Evolutionary conservation across 2,888 invertebrate genomes (phyloP), one percentile per base, ranked within the genome.

Genomic region (Agrochola macilenta): DNA sequence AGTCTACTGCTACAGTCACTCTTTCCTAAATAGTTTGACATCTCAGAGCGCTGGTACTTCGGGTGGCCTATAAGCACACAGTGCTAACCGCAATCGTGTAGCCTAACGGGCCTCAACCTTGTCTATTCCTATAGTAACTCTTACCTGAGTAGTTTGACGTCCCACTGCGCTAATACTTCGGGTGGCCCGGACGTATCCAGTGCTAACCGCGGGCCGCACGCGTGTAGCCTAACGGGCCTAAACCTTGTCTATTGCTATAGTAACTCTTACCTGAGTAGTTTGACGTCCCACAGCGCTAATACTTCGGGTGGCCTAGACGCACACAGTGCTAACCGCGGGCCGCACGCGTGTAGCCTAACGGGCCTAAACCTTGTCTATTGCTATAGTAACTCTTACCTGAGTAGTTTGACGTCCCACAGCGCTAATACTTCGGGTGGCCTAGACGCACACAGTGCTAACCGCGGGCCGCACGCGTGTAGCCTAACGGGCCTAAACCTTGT

Each of bases 121-220:
- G 14, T 74, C n/a, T 14, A 8, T 5, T 1, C 0, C 12, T 74
- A 58, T 14, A 75, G 23, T 14, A 23, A 9, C n/a, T 70, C 91
- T 83, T 81, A 97, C 97, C 97, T 95, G 73, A 97, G 89, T 54
- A 97, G 84, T 81, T 96, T 96, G 87, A 97, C 94, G 86, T 97
- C 95, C 97, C 98, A 98, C 83, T 97, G 96, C 1, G 98, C 98
- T 46, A 98, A 96, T 57, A 99, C 97, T 90, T 98, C 97, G 0
- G 99, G 99, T 0, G 99, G 99, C 11, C 98, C 97, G 20, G 98
- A 98, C 12, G 98, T 97, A 69, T 98, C 98, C 86, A 99, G 97
- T n/a, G n/a, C n/a, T n/a, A n/a, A n/a, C n/a, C n/a, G n/a, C n/a
- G n/a, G n/a, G n/a, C 69, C 98, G 97, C 78, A 98, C 14, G 99